Percentiles rank a stretch among this genome's conserved stretches.
These are phyloP conservation scores for Alaudala cheleensis DNA, from an alignment of 2,113 vertebrate genomes.

Conservation along the genomic window DNA sequence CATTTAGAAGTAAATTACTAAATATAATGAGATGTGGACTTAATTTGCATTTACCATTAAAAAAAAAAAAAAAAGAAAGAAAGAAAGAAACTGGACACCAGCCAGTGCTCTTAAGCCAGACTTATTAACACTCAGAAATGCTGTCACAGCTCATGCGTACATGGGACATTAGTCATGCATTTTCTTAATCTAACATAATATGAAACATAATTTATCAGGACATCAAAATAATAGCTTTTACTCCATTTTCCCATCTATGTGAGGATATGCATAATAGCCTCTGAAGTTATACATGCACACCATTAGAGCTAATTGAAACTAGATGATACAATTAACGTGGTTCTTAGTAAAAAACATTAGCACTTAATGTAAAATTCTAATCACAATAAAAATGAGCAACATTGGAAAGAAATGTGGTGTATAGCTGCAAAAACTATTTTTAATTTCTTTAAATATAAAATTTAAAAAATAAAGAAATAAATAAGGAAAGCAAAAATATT, in stretches of 20 bases:
- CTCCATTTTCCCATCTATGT: conserved; percentile 65
- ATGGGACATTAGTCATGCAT: conserved; percentile 81
- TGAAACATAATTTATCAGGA: conserved; percentile 80
- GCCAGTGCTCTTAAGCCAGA: conserved; percentile 65
- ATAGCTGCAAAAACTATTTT: conserved; percentile 60
- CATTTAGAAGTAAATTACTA: conserved; percentile 58
- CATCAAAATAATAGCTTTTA: conserved; percentile 83
- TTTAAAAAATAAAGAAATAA: background rate
- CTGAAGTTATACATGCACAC: conserved; percentile 66
- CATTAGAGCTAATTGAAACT: conserved; percentile 81
- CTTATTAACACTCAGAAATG: conserved; percentile 81
- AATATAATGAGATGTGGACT: conserved; percentile 58
- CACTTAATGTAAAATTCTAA: conserved; percentile 75
- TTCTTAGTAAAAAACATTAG: conserved; percentile 74
- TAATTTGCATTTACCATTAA: conserved; percentile 62
- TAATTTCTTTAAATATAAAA: conserved; percentile 52
- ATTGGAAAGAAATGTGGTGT: conserved; percentile 52
- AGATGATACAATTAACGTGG: conserved; percentile 78
- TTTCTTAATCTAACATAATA: conserved; percentile 82
- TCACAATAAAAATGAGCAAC: conserved; percentile 66
- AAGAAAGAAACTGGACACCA: conserved; percentile 67
- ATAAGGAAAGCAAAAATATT: background rate
- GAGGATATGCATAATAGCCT: conserved; percentile 77
- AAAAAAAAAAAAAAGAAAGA: conserved; percentile 41
- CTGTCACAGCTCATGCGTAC: conserved; percentile 71